phyloP scores from a whole-genome alignment of 2,113 vertebrate genomes.

The Melanerpes aurifrons region DNA sequence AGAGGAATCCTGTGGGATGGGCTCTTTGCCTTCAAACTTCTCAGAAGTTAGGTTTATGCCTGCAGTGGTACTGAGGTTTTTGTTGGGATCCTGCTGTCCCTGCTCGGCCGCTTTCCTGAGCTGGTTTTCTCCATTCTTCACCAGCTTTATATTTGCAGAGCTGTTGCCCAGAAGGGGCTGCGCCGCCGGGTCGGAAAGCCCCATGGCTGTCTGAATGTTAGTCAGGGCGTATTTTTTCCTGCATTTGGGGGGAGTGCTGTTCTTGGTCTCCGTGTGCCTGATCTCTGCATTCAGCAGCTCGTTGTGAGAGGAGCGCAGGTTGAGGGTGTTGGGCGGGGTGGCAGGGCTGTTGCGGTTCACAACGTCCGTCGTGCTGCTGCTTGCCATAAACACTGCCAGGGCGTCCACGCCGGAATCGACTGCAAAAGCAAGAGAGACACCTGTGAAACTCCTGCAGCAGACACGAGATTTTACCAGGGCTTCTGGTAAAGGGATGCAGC shows the following conservation, averaged over 20 bases:
- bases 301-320: slow-evolving; percentile 93
- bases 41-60: slow-evolving; percentile 80
- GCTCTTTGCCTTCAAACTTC: slow-evolving; percentile 89
- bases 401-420: slow-evolving; percentile 81
- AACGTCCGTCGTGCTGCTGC: slow-evolving; percentile 82
- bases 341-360: slow-evolving; percentile 80
- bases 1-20: slow-evolving; percentile 68
- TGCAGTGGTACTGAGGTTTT: slow-evolving; percentile 77
- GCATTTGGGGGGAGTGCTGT: slow-evolving; percentile 89
- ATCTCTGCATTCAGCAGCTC: slow-evolving; percentile 90
- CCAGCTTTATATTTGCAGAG: slow-evolving; percentile 92
- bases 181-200: slow-evolving; percentile 84
- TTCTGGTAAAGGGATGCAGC: background rate
- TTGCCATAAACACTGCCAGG: slow-evolving; percentile 90
- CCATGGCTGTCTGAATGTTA: slow-evolving; percentile 91
- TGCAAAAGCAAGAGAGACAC: slow-evolving; percentile 54
- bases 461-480: rapidly evolving
- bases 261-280: slow-evolving; percentile 85
- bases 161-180: slow-evolving; percentile 81
- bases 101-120: slow-evolving; percentile 91
- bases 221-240: slow-evolving; percentile 91
- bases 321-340: slow-evolving; percentile 90
- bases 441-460: background rate
- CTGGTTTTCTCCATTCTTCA: slow-evolving; percentile 97
- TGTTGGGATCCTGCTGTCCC: slow-evolving; percentile 86